Base-by-base conservation (phyloP, 2,113 vertebrate species). In the Brienomyrus brachyistius region DNA sequence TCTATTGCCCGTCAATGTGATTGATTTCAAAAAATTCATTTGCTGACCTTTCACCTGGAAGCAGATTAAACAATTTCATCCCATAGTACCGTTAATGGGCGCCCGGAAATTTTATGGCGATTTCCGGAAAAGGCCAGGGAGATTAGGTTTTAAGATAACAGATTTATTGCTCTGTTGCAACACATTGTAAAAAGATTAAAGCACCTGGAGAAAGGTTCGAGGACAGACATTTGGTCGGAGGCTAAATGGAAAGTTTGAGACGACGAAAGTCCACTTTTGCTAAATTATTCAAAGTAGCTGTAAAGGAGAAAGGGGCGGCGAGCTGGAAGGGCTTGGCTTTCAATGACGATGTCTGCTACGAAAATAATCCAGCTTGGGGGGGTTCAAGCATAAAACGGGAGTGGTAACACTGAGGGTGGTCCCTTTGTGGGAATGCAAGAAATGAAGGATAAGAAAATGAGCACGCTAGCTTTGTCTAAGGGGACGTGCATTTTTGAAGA, bases 151-250 rank as follows among this genome's bases (percentile, higher is more conserved):
- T 98, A 98, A 98, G 97, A 96, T 97, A 97, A 98, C 97, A 97
- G 98, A 99, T 99, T 99, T 99, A 99, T 99, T 98, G 97, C 98
- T 97, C 97, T 98, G 98, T 98, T 98, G 98, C 97, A 98, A 99
- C 98, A 99, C 98, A 98, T 98, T 97, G 96, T 97, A 98, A 98
- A 98, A 98, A 98, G 94, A 97, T 96, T 96, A 96, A 96, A 97
- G 96, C 96, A 97, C 97, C 97, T 96, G 93, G 91, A 96, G 97
- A 97, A 96, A 97, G 96, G 97, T 97, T 97, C 96, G 96, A 97
- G 97, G 97, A 95, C 95, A 94, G 96, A 94, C 96, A 95, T 94
- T 95, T 11, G 95, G 92, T 95, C 95, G 94, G 95, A 94, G 95
- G 95, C 96, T 96, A 95, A 96, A 96, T 94, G 94, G 95, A 92